Percentiles rank a stretch among this genome's conserved stretches.
phyloP scores from a whole-genome alignment of 2,113 vertebrate species.

The Cebidichthys violaceus region DNA sequence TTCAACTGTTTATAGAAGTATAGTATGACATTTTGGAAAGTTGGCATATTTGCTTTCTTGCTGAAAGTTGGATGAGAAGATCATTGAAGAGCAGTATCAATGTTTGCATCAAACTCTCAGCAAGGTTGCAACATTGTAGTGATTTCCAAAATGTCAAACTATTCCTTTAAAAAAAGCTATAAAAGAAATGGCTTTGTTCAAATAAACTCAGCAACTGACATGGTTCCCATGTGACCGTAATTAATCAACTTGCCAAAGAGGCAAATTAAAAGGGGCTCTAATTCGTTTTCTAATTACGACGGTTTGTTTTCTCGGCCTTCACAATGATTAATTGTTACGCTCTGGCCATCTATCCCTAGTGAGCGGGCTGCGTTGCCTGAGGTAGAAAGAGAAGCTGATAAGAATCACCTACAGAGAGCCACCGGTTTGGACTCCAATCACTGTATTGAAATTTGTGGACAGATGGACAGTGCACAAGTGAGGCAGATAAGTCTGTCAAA shows the following conservation, averaged over 20 bases:
- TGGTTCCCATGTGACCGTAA: slow-evolving; percentile 68
- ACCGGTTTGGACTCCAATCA: slow-evolving; percentile 59
- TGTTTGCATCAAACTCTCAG: slow-evolving; percentile 1
- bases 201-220: slow-evolving; percentile 33
- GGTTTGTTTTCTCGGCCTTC: slow-evolving; percentile 78
- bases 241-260: slow-evolving; percentile 83
- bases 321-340: slow-evolving; percentile 83
- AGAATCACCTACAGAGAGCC: slow-evolving; percentile 35
- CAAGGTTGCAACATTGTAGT: neutral
- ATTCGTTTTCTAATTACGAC: slow-evolving; percentile 80
- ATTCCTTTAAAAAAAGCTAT: neutral
- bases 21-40: neutral
- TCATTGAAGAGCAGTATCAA: neutral
- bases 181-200: slow-evolving; percentile 39
- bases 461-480: slow-evolving; percentile 61
- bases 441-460: slow-evolving; percentile 39
- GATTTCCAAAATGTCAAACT: slow-evolving; percentile 7
- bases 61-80: neutral
- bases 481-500: slow-evolving; percentile 52
- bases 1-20: neutral
- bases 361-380: slow-evolving; percentile 51
- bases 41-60: neutral
- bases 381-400: slow-evolving; percentile 51
- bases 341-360: slow-evolving; percentile 66
- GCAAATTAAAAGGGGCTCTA: slow-evolving; percentile 62